phyloP scores from a whole-genome alignment of 2,797 vertebrate species.

The Aplochiton taeniatus region DNA sequence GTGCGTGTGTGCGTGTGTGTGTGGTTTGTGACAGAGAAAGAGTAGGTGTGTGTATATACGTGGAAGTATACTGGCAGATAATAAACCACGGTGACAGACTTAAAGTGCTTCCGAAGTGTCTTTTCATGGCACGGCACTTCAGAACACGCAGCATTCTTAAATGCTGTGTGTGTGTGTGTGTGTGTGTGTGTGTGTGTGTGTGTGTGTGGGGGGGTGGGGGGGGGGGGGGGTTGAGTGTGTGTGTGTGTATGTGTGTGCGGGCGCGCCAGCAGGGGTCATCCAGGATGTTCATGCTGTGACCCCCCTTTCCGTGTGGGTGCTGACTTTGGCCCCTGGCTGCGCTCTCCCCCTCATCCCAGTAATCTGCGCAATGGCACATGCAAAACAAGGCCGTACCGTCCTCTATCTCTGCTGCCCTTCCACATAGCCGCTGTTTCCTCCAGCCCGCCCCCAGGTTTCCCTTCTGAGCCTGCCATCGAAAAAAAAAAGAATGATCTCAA shows the following conservation, averaged over 20 bases:
- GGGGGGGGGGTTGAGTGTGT: not conserved
- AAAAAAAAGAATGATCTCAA: no score
- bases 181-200: constrained; percentile 16
- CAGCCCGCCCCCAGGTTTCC: constrained; percentile 24
- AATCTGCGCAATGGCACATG: constrained; percentile 35
- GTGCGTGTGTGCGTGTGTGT: no score
- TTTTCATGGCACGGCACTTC: no score
- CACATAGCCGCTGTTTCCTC: constrained; percentile 12
- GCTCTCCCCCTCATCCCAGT: constrained; percentile 26
- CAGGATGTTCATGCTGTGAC: constrained; percentile 37
- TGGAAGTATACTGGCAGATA: no score
- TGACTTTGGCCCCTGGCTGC: constrained; percentile 27
- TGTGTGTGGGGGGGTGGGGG: not conserved
- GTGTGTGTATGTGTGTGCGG: constrained; percentile 5
- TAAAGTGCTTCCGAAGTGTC: not conserved
- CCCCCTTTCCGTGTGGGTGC: constrained; percentile 36
- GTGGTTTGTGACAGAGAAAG: no score
- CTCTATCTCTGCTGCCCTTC: constrained; percentile 9
- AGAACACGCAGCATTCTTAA: not conserved
- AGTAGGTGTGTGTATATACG: no score
- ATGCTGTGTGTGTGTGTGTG: constrained; percentile 19
- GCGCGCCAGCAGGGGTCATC: constrained; percentile 2
- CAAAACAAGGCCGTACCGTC: constrained; percentile 16
- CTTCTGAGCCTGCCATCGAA: constrained; percentile 8
- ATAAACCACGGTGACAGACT: not conserved